A percentile compares a stretch with the other conserved stretches of the same genome.
These are phyloP conservation scores for Leucophenga varia DNA, from an alignment of 1,140 invertebrate species.

Conservation along the genomic window DNA sequence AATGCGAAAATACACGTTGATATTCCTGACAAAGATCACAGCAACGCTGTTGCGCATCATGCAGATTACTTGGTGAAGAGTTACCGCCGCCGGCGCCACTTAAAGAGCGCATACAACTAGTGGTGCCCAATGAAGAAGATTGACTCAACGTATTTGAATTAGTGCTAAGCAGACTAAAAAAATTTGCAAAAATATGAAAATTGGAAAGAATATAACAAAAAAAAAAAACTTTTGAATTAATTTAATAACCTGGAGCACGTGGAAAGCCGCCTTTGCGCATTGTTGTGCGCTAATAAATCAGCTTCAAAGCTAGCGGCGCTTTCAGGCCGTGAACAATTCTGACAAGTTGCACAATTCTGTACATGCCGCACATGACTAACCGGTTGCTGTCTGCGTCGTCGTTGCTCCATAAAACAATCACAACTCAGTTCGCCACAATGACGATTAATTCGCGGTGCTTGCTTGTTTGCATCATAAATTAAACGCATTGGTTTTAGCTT, in stretches of 20 bases:
- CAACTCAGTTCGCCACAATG: not conserved
- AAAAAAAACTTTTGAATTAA: not conserved
- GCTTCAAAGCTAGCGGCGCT: no score
- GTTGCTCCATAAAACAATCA: constrained; percentile 15
- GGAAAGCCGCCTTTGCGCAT: constrained; percentile 18
- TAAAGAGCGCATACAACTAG: constrained; percentile 17
- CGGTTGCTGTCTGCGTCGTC: constrained; percentile 33
- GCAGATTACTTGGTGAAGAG: no score
- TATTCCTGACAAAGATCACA: constrained; percentile 41
- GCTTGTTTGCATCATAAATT: no score
- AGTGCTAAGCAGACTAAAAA: constrained; percentile 21
- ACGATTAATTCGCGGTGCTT: no score
- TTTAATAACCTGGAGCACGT: constrained; percentile 22
- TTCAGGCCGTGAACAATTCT: constrained; percentile 1
- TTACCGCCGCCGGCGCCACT: no score
- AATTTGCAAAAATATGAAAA: no score
- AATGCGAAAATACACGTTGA: constrained; percentile 20
- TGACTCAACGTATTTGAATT: constrained; percentile 21
- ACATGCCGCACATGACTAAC: constrained; percentile 33
- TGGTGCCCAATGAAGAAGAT: constrained; percentile 10
- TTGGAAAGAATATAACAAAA: not conserved
- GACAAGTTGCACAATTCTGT: constrained; percentile 11
- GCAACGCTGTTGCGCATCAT: constrained; percentile 24
- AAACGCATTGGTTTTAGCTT: no score
- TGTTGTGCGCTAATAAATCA: not conserved